phyloP scores from a whole-genome alignment of 2,888 invertebrate species.

The Netelia fuscicornis region DNA sequence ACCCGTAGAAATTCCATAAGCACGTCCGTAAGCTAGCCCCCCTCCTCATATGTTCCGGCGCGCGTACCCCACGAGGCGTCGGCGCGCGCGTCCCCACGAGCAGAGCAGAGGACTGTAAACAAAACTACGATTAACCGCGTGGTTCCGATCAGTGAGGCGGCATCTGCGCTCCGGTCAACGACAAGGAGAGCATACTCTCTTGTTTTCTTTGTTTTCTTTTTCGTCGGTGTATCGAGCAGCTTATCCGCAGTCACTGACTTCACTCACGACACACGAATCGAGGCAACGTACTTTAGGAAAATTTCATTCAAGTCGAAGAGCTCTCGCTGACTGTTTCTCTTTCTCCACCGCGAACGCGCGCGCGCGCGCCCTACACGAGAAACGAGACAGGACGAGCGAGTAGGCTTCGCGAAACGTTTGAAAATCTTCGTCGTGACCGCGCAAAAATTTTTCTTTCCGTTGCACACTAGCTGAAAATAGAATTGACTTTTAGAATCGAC shows the following conservation, averaged over 20 bases:
- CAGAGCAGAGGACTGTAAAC: slow-evolving; percentile 75
- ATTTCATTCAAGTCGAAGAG: slow-evolving; percentile 10
- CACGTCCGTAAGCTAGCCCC: not conserved
- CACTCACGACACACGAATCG: not conserved
- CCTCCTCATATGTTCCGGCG: not conserved
- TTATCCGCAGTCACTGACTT: slow-evolving; percentile 60
- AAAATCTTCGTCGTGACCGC: not conserved
- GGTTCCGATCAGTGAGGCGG: slow-evolving; percentile 80
- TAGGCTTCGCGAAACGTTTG: not conserved
- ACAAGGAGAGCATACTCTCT: not conserved
- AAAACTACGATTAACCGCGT: slow-evolving; percentile 80
- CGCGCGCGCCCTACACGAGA: not conserved
- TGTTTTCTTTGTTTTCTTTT: slow-evolving; percentile 48
- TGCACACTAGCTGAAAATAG: slow-evolving; percentile 11
- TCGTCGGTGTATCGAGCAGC: not conserved
- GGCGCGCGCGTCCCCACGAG: slow-evolving; percentile 8
- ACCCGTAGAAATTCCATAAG: not conserved
- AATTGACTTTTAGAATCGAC: not conserved
- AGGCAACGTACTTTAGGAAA: not conserved
- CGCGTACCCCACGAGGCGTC: not conserved
- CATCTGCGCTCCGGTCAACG: slow-evolving; percentile 72
- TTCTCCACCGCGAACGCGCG: slow-evolving; percentile 23
- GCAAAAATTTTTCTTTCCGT: not conserved
- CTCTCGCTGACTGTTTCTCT: slow-evolving; percentile 7
- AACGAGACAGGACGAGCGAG: slow-evolving; percentile 12